Conservation (phyloP, 2,888 invertebrate species). For the Andrena minutula region DNA sequence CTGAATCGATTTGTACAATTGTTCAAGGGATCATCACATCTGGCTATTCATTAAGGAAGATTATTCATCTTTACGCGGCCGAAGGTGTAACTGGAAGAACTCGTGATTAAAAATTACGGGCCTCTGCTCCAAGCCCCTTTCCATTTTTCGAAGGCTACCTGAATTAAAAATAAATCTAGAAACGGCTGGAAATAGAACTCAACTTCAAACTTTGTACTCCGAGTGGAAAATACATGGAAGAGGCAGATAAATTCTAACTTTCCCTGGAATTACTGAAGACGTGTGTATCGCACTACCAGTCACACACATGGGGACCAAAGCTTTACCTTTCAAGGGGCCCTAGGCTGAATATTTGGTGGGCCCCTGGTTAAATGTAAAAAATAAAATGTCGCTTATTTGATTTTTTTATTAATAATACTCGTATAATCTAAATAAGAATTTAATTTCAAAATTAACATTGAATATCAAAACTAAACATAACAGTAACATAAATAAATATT, state of each 20-base stretch:
- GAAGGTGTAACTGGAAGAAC: background rate
- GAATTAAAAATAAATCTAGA: background rate
- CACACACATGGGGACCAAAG: background rate
- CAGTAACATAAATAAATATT: too few relatives aligned
- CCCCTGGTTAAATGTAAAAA: too few relatives aligned
- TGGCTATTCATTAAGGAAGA: background rate
- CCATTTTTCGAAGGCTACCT: background rate
- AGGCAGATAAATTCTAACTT: background rate
- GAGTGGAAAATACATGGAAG: background rate
- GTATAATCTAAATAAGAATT: too few relatives aligned
- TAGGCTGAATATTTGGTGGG: too few relatives aligned
- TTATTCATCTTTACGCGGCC: background rate
- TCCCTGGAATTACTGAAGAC: background rate
- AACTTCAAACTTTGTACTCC: background rate
- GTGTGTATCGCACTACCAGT: background rate
- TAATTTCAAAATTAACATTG: too few relatives aligned
- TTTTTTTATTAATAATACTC: too few relatives aligned
- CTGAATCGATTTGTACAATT: too few relatives aligned
- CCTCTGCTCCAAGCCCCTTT: background rate
- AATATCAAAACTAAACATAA: too few relatives aligned
- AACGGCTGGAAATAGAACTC: background rate
- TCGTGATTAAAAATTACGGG: background rate
- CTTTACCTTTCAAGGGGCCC: too few relatives aligned
- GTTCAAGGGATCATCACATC: too few relatives aligned
- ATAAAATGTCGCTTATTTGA: too few relatives aligned